phyloP scores from a whole-genome alignment of 2,113 vertebrate genomes.

The Elephas maximus region DNA sequence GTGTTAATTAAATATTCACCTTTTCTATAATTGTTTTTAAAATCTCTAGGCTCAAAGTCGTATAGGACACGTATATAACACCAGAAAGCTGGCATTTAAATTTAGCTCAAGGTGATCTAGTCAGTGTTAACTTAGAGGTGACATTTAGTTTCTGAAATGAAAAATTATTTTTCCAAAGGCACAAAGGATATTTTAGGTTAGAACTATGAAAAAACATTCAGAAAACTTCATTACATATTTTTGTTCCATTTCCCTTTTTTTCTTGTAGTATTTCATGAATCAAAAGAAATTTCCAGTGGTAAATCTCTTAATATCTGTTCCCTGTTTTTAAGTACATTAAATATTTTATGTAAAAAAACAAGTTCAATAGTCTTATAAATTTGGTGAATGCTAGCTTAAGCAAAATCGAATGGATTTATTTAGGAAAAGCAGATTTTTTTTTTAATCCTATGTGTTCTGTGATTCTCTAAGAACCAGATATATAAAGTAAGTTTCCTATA shows the following conservation, averaged over 20 bases:
- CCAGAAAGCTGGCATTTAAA: not conserved
- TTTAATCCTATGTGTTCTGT: not conserved
- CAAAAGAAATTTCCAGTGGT: not conserved
- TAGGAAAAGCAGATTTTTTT: not conserved
- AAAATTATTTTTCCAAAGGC: not conserved
- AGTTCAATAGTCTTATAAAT: not conserved
- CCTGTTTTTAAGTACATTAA: not conserved
- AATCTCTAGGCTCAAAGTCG: not conserved
- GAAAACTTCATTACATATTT: not conserved
- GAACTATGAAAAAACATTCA: not conserved
- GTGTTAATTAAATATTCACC: not conserved
- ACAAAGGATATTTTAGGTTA: not conserved
- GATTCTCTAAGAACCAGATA: not conserved
- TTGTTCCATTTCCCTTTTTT: not conserved
- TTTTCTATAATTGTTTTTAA: slow-evolving; percentile 17
- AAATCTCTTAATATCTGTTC: not conserved
- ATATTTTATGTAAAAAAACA: not conserved
- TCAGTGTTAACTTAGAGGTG: not conserved
- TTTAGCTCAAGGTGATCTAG: not conserved
- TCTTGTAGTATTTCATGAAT: not conserved
- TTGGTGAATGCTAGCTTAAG: not conserved
- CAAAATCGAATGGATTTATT: not conserved
- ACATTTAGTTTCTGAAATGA: not conserved
- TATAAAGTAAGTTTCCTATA: not conserved
- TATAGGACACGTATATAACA: not conserved